Base-by-base conservation (phyloP, 1,140 invertebrate species). In the Dysdera silvatica region DNA sequence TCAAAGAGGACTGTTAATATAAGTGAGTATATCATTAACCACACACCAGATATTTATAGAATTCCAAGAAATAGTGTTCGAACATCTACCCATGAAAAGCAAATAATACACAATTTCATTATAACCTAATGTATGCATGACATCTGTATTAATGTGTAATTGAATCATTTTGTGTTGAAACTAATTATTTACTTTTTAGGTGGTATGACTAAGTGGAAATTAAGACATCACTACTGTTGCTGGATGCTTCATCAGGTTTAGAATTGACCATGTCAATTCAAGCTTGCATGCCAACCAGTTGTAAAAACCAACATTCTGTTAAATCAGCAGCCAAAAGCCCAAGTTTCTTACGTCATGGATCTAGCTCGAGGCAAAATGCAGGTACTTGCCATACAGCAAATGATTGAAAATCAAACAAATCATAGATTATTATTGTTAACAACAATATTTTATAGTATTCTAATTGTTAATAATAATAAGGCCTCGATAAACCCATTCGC, bases 251-350 rank as follows among this genome's bases (percentile, higher is more conserved):
- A 41, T 41, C 23, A 5, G 5, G 16, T 26, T 48, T 41, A 8
- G 52, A 33, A 5, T 60, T 65, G 63, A 52, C 57, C 23, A 65
- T 57, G 12, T 65, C 63, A n/a, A 28, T 65, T 12, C 63, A 65
- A 41, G 31, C 56, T 55, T 65, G 56, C 28, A 29, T 60, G 31
- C 63, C 56, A 6, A 60, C 32, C 33, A 65, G 26, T 16, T 57
- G 51, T 33, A 57, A 52, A 52, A 60, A 54, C 28, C 61, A 56
- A 2, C 49, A 59, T n/a, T 57, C 57, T 29, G 23, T 60, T 14
- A 65, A 60, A 47, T 5, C 31, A 26, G 31, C 32, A 10, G 32
- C 40, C 6, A 59, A 51, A 24, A 65, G 63, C 35, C 57, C 63
- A 16, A 65, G 40, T 40, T 43, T 65, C 40, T 12, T 65, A 4